Conservation (phyloP, 2,113 vertebrate genomes). For the Rynchops niger region DNA sequence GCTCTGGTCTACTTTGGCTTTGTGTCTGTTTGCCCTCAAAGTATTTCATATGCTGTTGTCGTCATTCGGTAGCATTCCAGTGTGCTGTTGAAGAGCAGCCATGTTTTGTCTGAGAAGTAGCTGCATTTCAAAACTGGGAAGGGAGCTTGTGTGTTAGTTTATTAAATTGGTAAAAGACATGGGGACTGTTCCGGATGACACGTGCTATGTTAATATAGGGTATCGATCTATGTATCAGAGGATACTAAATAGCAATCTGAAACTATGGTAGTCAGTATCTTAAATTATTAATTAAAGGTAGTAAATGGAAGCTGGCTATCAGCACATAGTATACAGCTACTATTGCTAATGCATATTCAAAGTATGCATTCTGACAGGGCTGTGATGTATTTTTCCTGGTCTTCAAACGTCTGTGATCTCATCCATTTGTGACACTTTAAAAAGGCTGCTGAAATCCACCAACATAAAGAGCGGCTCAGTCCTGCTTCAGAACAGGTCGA, state of each 20-base stretch:
- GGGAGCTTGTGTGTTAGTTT: constrained; percentile 1
- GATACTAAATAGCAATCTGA: background rate
- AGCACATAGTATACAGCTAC: background rate
- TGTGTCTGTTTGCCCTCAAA: background rate
- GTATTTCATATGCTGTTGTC: constrained; percentile 10
- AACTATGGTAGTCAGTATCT: constrained; percentile 27
- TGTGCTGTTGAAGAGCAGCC: background rate
- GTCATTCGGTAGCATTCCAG: background rate
- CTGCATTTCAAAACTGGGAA: background rate
- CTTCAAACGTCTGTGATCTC: constrained; percentile 14
- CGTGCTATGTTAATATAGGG: background rate
- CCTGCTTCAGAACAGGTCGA: background rate
- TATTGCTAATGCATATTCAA: constrained; percentile 17
- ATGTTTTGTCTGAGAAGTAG: background rate
- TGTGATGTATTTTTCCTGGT: background rate
- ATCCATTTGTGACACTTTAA: background rate
- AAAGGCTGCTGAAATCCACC: background rate
- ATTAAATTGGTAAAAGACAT: constrained; percentile 2
- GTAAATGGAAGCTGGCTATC: constrained; percentile 42
- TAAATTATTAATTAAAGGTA: constrained; percentile 74
- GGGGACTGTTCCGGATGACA: background rate
- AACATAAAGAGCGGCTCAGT: background rate
- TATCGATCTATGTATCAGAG: background rate
- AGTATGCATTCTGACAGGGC: background rate
- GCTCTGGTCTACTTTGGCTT: background rate